Evolutionary conservation across 2,113 vertebrate species (phyloP), one percentile per base, ranked within the genome.

Genomic region (Morone saxatilis): DNA sequence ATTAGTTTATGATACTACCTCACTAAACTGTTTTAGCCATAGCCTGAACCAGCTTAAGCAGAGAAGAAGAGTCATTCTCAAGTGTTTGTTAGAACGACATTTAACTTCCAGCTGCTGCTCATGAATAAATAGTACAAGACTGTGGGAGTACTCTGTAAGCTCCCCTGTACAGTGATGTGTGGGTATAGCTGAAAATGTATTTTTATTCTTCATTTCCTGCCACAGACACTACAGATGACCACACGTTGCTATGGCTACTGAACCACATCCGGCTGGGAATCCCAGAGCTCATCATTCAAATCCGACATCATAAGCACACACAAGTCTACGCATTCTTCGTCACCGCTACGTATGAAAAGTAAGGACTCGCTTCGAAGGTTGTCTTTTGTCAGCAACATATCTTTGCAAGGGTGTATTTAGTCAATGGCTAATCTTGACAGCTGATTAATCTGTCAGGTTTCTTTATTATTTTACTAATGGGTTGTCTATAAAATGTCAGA

Each of bases 261-360:
- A 99, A 99, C 94, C 98, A 98, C 93, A 97, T 99, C 91, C 97
- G 98, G 31, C 95, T 99, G 82, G 97, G 98, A 85, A 98, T 99
- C 89, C 98, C 98, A 0, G 98, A 99, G 89, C 97, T 99, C 92
- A 99, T 99, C 83, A 97, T 99, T 88, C 98, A 99, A 92, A 97
- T 99, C 71, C 97, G 98, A 82, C 97, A 99, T 90, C 98, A 99
- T 85, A 97, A 97, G 83, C 97, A 96, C 94, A 99, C 98, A 0
- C 92, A 90, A 0, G 97, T 96, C 90, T 98, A 98, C 47, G 98
- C 97, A 57, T 98, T 99, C 96, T 99, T 99, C 17, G 96, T 99
- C 95, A 99, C 98, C 0, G 98, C 98, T 77, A 99, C 97, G 7
- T 98, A 99, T 19, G 97, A 98, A 91, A 98, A 98, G 98, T 97